phyloP scores from a whole-genome alignment of 2,888 invertebrate species.

The Trilocha varians region DNA sequence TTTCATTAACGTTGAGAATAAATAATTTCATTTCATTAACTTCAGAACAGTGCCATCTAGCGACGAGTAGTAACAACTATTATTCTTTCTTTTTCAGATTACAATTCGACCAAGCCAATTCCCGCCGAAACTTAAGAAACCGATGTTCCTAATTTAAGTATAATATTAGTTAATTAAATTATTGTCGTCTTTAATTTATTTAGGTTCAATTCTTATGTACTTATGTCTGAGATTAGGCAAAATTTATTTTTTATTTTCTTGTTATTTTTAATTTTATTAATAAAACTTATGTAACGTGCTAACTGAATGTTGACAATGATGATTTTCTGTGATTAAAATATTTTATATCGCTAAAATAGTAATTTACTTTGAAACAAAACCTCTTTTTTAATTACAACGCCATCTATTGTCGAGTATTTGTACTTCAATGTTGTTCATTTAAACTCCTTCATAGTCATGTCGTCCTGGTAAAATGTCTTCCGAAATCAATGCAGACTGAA shows the following conservation, averaged over 20 bases:
- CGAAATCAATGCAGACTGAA: background rate
- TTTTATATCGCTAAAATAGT: background rate
- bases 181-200: conserved; percentile 19
- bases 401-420: background rate
- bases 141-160: conserved; percentile 14
- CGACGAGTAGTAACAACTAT: conserved; percentile 2
- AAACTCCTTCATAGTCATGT: background rate
- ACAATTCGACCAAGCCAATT: conserved; percentile 22
- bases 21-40: background rate
- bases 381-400: background rate
- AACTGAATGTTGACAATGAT: background rate
- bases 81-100: conserved; percentile 18
- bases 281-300: conserved; percentile 14
- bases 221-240: background rate
- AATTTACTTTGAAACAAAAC: background rate
- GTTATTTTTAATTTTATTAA: conserved; percentile 13
- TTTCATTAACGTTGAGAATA: too few relatives aligned
- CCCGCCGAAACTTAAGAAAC: conserved; percentile 40
- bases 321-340: conserved; percentile 4
- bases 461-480: background rate
- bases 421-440: background rate
- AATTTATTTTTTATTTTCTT: conserved; percentile 7
- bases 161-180: conserved; percentile 6
- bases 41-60: conserved; percentile 2
- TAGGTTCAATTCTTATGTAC: conserved; percentile 2